Evolutionary conservation across 2,113 vertebrate genomes (phyloP).

Genomic region (Alligator sinensis): DNA sequence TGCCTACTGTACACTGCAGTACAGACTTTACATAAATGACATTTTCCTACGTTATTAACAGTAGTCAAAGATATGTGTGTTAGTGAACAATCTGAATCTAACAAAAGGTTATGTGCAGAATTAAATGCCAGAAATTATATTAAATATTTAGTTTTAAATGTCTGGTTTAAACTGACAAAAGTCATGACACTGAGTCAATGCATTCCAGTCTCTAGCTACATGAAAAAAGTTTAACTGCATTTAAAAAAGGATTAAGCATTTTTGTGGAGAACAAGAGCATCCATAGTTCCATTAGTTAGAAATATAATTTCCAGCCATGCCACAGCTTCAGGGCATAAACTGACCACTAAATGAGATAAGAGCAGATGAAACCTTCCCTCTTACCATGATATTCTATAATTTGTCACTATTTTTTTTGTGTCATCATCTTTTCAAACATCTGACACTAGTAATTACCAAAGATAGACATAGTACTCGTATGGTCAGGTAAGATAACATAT

Average conservation of each 20-base stretch:
- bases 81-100: neutral
- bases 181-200: neutral
- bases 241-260: neutral
- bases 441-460: rapidly evolving
- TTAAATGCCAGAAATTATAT: neutral
- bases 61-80: too few species aligned
- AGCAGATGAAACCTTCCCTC: neutral
- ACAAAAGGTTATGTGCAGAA: neutral
- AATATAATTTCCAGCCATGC: neutral
- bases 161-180: neutral
- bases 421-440: neutral
- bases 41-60: too few species aligned
- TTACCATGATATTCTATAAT: neutral
- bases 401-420: neutral
- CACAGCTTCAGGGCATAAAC: neutral
- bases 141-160: neutral
- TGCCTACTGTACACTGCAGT: too few species aligned
- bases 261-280: neutral
- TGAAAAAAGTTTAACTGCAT: neutral
- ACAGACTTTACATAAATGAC: too few species aligned
- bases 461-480: too few species aligned
- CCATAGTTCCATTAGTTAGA: neutral
- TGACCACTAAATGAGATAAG: neutral
- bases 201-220: neutral
- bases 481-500: too few species aligned